Base-by-base conservation (phyloP, 2,888 invertebrate species). In the Drosophila macrospina region DNA sequence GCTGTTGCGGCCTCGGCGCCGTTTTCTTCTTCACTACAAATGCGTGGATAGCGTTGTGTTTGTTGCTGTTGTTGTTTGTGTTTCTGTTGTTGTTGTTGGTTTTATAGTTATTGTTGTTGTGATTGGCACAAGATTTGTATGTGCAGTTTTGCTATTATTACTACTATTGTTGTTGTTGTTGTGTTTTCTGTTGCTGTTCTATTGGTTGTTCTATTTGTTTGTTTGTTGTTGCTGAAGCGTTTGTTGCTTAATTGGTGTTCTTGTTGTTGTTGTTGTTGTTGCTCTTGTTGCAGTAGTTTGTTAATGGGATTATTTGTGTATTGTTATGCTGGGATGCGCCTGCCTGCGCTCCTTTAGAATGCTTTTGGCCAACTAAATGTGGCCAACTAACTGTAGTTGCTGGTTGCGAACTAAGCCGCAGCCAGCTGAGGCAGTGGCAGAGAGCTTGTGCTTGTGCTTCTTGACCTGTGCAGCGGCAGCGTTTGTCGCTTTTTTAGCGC, bases 351-450 rank as follows among this genome's bases (percentile, higher is more conserved):
- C 55, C 71, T 66, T 64, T 54, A 51, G 44, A 76, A 69, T 75
- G 34, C 13, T 24, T 37, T 52, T 26, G 51, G 51, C 51, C 26
- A 30, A 30, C 28, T 30, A 45, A 45, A 42, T 44, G 44, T 54
- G 41, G 56, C 71, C 62, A 69, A 74, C 74, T 68, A 72, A 69
- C 67, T 74, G 63, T 50, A 30, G 39, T 28, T 56, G 51, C 62
- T 73, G 75, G 59, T 34, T 34, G 68, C 69, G 64, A 44, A 41
- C 61, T 78, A 78, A 54, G 74, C 77, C 60, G 77, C 83, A 69
- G 69, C 64, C 80, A 68, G 69, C 64, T 45, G 67, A 66, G 74
- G 71, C 79, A 70, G 65, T 65, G 70, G 70, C 66, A 74, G 41
- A 65, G 41, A 42, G 64, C 50, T 77, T 62, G 45, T 41, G 32